Base-by-base conservation (phyloP, 2,113 vertebrate genomes). In the Cyanistes caeruleus region DNA sequence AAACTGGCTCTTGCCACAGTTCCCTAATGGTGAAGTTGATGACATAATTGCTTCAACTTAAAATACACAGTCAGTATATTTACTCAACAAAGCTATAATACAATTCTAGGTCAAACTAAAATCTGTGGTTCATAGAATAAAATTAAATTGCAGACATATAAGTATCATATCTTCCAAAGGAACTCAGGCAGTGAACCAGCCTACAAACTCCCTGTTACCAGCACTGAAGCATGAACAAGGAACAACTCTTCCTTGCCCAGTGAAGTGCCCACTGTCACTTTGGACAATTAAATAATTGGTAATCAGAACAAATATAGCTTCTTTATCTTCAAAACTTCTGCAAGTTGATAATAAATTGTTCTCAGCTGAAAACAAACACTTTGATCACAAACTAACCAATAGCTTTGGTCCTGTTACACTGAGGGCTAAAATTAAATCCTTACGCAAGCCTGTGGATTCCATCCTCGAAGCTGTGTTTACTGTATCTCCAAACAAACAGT, bases 381-480 rank as follows among this genome's bases (percentile, higher is more conserved):
- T 81, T 2, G 3, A 43, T 92, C 79, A 64, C 64, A 84, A 80
- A 84, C 24, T 60, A 81, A 75, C 46, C 39, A 67, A 43, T 5
- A 77, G 83, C 52, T 93, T 84, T 90, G 60, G 43, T 69, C 39
- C 86, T 84, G 28, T 70, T 75, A 90, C 49, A 28, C 21, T 75
- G 53, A 78, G 41, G 93, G 88, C 84, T 76, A 37, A 76, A 83
- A 84, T 77, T 60, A 81, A 91, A 56, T 94, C 67, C 99, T 99
- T 99, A 99, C 99, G 99, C 75, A 99, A 98, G 97, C 99, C 99
- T 4, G 99, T 99, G 89, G 99, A 99, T 98, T 99, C 99, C 99
- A 99, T 99, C 79, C 99, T 97, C 0, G 99, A 99, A n/a, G 99
- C 98, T 2, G 99, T 99, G 98, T 99, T 99, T 92, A 99, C 99